Percentiles rank a stretch among this genome's conserved stretches.
These are phyloP conservation scores for Heliconius ismenius DNA, from an alignment of 2,888 invertebrate species.

Conservation along the genomic window DNA sequence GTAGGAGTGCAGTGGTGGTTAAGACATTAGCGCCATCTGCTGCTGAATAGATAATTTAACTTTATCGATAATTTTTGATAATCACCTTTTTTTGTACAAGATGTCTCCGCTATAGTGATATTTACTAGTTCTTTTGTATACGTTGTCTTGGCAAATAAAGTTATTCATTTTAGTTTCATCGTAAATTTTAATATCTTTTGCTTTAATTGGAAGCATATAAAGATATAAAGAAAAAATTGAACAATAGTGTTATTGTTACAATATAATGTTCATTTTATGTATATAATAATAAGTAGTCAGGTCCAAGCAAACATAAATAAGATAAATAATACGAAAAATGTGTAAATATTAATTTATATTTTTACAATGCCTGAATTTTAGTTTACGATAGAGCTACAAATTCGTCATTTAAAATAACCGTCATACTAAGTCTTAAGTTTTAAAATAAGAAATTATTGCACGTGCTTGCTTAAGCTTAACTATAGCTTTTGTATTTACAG, in stretches of 20 bases:
- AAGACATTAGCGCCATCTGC: constrained; percentile 50
- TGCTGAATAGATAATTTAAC: constrained; percentile 42
- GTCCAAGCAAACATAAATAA: not conserved
- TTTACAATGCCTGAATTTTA: not conserved
- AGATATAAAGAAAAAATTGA: too few species aligned
- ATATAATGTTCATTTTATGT: not conserved
- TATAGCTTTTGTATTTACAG: constrained; percentile 3
- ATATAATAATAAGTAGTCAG: not conserved
- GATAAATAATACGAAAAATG: not conserved
- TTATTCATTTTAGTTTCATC: too few species aligned
- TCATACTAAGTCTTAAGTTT: not conserved
- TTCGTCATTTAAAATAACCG: constrained; percentile 7
- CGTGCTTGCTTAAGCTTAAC: constrained; percentile 1
- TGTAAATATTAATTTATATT: not conserved
- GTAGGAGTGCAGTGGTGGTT: constrained; percentile 29
- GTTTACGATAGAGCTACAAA: not conserved
- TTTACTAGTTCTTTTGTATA: too few species aligned
- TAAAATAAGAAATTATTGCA: constrained; percentile 7
- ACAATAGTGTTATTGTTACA: not conserved
- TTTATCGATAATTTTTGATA: constrained; percentile 6
- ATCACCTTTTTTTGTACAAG: constrained; percentile 31
- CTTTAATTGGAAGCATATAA: too few species aligned
- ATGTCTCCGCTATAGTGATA: constrained; percentile 36
- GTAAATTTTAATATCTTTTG: too few species aligned
- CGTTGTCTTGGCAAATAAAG: too few species aligned